Conservation (phyloP, 2,888 invertebrate genomes). For the Pegoplata infirma region DNA sequence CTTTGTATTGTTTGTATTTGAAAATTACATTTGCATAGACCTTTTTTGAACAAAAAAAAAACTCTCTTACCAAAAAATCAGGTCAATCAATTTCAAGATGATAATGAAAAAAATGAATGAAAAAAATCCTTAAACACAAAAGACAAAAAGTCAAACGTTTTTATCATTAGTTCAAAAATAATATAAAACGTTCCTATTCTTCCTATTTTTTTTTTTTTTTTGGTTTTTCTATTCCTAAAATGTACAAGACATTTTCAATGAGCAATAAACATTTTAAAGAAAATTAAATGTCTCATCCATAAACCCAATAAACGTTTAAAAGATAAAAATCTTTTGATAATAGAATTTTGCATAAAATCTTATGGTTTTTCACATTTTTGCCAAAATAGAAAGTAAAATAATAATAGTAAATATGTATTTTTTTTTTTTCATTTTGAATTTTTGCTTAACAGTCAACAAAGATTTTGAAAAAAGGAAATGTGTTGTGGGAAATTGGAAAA, state of each 20-base stretch:
- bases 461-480: background rate
- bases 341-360: background rate
- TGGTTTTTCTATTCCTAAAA: background rate
- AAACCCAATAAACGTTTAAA: background rate
- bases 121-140: slow-evolving; percentile 19
- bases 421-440: background rate
- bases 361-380: background rate
- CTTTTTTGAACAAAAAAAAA: background rate
- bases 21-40: slow-evolving; percentile 42
- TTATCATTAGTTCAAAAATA: slow-evolving; percentile 14
- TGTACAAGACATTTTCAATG: background rate
- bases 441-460: no score
- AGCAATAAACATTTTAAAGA: slow-evolving; percentile 33
- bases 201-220: background rate
- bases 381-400: background rate
- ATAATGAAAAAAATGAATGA: slow-evolving; percentile 11
- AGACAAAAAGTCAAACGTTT: slow-evolving; percentile 28
- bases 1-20: slow-evolving; percentile 17
- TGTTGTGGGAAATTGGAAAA: background rate
- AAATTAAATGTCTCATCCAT: slow-evolving; percentile 38
- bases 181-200: slow-evolving; percentile 24
- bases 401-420: background rate
- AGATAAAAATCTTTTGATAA: background rate
- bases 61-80: background rate
- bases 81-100: slow-evolving; percentile 39